Evolutionary conservation across 2,113 vertebrate genomes (phyloP), one percentile per base, ranked within the genome.

Genomic region (Pogona vitticeps): DNA sequence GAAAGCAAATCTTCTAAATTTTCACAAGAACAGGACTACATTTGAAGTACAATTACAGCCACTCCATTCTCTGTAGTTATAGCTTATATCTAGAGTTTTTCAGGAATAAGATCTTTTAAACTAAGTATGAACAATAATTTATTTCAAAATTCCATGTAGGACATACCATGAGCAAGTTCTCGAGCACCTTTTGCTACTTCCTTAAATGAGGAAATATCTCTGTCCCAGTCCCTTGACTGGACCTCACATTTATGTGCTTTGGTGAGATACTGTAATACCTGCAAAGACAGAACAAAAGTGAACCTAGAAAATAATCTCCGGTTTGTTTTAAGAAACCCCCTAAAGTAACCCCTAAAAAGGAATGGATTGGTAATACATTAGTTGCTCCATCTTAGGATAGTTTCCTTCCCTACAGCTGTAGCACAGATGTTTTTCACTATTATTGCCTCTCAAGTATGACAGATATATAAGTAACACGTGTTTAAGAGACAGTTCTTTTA

Each of bases 161-260:
- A 93, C 94, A 63, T 96, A 99, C 98, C 98, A 82, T 95, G 94
- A 76, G 97, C 98, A 92, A 99, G 95, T 72, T 96, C 93, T 86
- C 96, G 46, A 75, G 97, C 98, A 94, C 96, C 96, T 89, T 95
- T 95, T 88, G 97, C 93, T 80, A 99, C 96, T 70, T 98, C 96
- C 93, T 97, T 98, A 94, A 99, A 99, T 91, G 96, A 95, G 13
- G 78, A 76, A 26, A 95, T 88, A 72, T 99, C 97, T 88, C 97
- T 99, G 86, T 99, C 98, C 99, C 99, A 99, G 18, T 97, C 95
- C 13, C 86, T 94, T 52, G 95, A 95, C 83, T 99, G 98, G 23
- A 97, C 96, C 93, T 98, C 97, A 94, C 98, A 99, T 91, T 97
- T 98, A 93, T 98, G 97, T 23, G 98, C 98, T 93, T 99, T 99